These are phyloP conservation scores for Drosophila affinis DNA, from an alignment of 2,888 invertebrate genomes.

Conservation along the genomic window DNA sequence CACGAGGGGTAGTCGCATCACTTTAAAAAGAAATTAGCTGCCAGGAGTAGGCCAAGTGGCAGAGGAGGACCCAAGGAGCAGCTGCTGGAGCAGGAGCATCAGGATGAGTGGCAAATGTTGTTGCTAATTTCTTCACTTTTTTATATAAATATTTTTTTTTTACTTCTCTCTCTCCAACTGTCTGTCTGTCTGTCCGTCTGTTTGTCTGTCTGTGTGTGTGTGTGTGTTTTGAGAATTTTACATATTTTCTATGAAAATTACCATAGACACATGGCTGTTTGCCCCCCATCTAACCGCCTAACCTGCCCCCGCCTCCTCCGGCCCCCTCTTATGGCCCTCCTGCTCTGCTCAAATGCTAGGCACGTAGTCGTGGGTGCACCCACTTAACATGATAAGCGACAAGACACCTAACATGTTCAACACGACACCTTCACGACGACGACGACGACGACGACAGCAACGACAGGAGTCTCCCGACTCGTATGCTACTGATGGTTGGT, in stretches of 20 bases:
- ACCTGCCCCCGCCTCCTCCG: not conserved
- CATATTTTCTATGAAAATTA: slow-evolving; percentile 77
- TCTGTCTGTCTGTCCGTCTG: slow-evolving; percentile 13
- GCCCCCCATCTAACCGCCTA: not conserved
- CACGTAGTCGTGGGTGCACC: slow-evolving; percentile 74
- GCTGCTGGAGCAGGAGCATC: slow-evolving; percentile 6
- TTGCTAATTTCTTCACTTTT: slow-evolving; percentile 69
- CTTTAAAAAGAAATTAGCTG: slow-evolving; percentile 78
- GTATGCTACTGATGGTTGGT: not conserved
- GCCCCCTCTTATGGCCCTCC: slow-evolving; percentile 3
- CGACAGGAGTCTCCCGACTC: slow-evolving; percentile 46
- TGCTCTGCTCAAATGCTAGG: slow-evolving; percentile 54
- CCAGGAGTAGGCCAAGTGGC: slow-evolving; percentile 77
- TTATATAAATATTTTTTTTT: slow-evolving; percentile 2
- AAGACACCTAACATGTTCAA: slow-evolving; percentile 79
- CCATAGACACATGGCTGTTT: slow-evolving; percentile 68
- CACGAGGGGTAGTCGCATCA: slow-evolving; percentile 56
- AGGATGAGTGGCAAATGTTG: slow-evolving; percentile 71
- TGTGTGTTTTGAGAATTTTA: slow-evolving; percentile 60
- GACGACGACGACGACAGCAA: slow-evolving; percentile 39
- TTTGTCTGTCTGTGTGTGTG: no score
- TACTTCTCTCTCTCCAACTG: slow-evolving; percentile 34
- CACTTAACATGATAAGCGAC: slow-evolving; percentile 78
- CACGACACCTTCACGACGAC: slow-evolving; percentile 72
- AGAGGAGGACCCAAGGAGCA: slow-evolving; percentile 37